Base-by-base conservation (phyloP, 2,888 invertebrate species). In the Meganola albula region DNA sequence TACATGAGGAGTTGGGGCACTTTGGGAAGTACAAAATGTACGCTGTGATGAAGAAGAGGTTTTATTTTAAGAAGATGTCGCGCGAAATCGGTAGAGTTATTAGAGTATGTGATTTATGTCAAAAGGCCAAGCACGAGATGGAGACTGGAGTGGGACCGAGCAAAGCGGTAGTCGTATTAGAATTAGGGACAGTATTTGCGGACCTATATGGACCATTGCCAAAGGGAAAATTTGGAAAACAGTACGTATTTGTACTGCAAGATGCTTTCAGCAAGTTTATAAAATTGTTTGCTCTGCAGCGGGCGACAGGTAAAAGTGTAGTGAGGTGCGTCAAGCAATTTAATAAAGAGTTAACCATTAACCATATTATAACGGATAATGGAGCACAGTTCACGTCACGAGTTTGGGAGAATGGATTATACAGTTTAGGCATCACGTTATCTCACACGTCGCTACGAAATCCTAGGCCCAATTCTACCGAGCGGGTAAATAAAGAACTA, bases 401-500 rank as follows among this genome's bases (percentile, higher is more conserved):
- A 8, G 0, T 10, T 0, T 48, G 45, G 43, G 32, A 12, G 6
- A 12, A 29, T 5, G 7, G 1, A 1, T 12, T 48, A 14, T 10
- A 29, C 1, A 21, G n/a, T 3, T 5, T 27, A 2, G 31, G 27
- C 0, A 34, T 49, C 5, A 40, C 38, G 12, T 2, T 34, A 0
- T 21, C 40, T 1, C 24, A 47, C 14, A 50, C 52, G 0, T 45
- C 54, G 0, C 40, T 55, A 1, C 10, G 48, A 1, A 52, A 52
- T 16, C 52, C 52, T 0, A 11, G 50, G 0, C 52, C 46, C 2
- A 55, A 52, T 25, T 34, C 28, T 0, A 42, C 40, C 1, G 52
- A 52, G 18, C 27, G 50, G 2, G 48, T 50, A 1, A 55, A 52
- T 27, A 44, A 36, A 8, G 52, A 50, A 11, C 23, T 48, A 12